Base-by-base conservation (phyloP, 2,113 vertebrate species). In the cattle (Bos taurus) region DNA sequence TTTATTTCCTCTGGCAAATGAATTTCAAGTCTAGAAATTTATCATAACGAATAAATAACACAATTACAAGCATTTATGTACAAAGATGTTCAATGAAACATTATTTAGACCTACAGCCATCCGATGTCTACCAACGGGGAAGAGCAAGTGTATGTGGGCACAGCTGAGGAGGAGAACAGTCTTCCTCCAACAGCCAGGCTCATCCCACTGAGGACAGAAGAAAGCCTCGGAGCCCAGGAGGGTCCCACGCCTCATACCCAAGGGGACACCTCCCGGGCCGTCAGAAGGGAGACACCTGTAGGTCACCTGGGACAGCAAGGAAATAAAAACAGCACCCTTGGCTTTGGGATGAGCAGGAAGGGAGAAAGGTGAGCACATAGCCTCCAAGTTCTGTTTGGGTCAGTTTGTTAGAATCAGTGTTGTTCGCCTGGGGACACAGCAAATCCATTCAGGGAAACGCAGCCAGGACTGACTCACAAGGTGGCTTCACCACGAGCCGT, bases 401-500 rank as follows among this genome's bases (percentile, higher is more conserved):
- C 56, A 23, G 28, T 67, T 40, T 91, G 87, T 46, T 36, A 46
- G 59, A 26, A 8, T 52, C 16, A 11, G 59, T 33, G 15, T 46
- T 40, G 52, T 46, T 14, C 21, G 52, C 78, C 78, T 21, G 26
- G 28, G 25, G 71, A 82, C 62, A 5, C 2, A 4, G 2, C 92
- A 33, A 9, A 30, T 15, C n/a, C 21, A 3, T 5, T 43, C 33
- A n/a, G 33, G 26, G 50, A 36, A 48, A 15, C 3, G 2, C 48
- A 16, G 74, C 78, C 50, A 13, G 12, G 21, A n/a, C 52, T 13
- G 23, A 60, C 46, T 60, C 46, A 6, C 28, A 33, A 52, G 50
- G 50, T 1, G 28, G 52, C 8, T 43, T 25, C 23, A 5, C 28
- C 40, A 3, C 5, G 50, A 2, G 10, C 33, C 1, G 0, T 21